phyloP scores from a whole-genome alignment of 2,797 vertebrate genomes.

The Catharus ustulatus region DNA sequence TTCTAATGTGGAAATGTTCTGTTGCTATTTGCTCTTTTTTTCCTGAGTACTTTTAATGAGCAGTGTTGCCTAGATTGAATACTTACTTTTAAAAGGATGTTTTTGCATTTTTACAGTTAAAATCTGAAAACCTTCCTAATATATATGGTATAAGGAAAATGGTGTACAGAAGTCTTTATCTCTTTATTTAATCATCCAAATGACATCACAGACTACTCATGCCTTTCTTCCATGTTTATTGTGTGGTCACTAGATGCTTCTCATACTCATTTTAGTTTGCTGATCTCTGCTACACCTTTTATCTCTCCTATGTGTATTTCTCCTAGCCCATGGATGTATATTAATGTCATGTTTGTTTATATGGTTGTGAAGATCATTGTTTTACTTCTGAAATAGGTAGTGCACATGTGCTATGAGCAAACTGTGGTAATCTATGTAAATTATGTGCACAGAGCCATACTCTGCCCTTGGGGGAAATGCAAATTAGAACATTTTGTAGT shows the following conservation, averaged over 20 bases:
- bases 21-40: not conserved
- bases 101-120: not conserved
- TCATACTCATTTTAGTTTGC: not conserved
- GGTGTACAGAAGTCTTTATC: not conserved
- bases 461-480: constrained; percentile 64
- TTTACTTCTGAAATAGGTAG: constrained; percentile 39
- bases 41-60: not conserved
- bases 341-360: constrained; percentile 23
- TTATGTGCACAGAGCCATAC: constrained; percentile 45
- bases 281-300: not conserved
- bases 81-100: not conserved
- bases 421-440: constrained; percentile 63
- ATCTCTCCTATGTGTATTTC: not conserved
- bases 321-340: not conserved
- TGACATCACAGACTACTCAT: not conserved
- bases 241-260: not conserved
- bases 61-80: not conserved
- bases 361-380: constrained; percentile 2
- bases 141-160: not conserved
- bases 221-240: not conserved
- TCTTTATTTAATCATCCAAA: not conserved
- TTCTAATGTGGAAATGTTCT: not conserved
- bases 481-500: constrained; percentile 67
- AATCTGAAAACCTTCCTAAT: not conserved
- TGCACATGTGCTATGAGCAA: constrained; percentile 24